Percentiles rank a stretch among this genome's conserved stretches.
phyloP scores from a whole-genome alignment of 2,797 vertebrate species.

The Characodon lateralis region DNA sequence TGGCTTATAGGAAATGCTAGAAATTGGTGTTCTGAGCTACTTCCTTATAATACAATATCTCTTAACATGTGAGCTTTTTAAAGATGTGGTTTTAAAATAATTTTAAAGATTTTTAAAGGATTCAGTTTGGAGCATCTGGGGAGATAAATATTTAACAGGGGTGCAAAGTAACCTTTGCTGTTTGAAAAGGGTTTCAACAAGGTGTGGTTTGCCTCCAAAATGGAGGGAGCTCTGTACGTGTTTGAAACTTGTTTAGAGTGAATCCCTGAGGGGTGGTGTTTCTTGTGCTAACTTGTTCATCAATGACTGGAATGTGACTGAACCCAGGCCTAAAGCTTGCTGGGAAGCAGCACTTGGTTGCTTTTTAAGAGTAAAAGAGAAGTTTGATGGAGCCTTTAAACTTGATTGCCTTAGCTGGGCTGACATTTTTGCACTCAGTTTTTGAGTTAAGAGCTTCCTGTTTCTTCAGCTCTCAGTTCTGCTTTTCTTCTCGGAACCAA shows the following conservation, averaged over 20 bases:
- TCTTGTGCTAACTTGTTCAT: conserved; percentile 77
- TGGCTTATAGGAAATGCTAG: neutral
- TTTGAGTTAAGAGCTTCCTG: conserved; percentile 56
- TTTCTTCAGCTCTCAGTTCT: conserved; percentile 56
- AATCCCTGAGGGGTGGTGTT: conserved; percentile 52
- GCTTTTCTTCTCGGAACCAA: conserved; percentile 39
- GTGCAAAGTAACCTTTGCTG: neutral
- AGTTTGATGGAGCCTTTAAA: conserved; percentile 1
- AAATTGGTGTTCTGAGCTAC: neutral
- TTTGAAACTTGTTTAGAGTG: conserved; percentile 62
- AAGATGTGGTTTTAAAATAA: neutral
- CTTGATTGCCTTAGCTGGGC: neutral
- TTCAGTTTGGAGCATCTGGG: neutral
- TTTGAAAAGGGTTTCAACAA: conserved; percentile 37
- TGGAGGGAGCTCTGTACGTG: conserved; percentile 60
- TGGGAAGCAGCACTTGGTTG: conserved; percentile 17
- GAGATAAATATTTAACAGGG: neutral
- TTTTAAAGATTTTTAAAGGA: neutral
- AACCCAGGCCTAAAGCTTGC: conserved; percentile 32
- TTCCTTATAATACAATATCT: conserved; percentile 6
- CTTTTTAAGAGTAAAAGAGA: neutral
- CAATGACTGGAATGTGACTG: conserved; percentile 74
- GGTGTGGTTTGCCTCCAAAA: conserved; percentile 70
- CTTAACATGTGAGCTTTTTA: neutral
- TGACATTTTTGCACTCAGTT: conserved; percentile 6